Conservation (phyloP, 1,140 invertebrate genomes). For the Potamilus streckersoni region DNA sequence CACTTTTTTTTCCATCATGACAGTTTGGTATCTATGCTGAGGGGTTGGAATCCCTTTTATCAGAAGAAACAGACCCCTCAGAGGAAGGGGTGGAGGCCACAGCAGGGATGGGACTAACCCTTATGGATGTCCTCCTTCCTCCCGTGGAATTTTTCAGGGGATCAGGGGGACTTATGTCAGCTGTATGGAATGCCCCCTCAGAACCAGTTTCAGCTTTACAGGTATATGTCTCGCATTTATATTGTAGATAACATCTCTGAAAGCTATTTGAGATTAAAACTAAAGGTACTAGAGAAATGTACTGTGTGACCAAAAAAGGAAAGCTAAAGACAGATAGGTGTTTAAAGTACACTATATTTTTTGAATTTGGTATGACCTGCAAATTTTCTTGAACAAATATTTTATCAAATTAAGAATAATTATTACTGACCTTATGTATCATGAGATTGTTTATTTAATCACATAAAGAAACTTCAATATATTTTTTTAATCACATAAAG, state of each 20-base stretch:
- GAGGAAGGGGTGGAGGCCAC: slow-evolving; percentile 71
- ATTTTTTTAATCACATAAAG: too few species aligned
- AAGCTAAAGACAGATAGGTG: background rate
- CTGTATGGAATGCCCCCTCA: slow-evolving; percentile 79
- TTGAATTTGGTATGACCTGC: background rate
- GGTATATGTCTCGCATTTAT: slow-evolving; percentile 62
- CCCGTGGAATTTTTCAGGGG: slow-evolving; percentile 89
- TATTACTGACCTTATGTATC: too few species aligned
- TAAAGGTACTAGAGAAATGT: background rate
- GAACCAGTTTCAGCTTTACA: slow-evolving; percentile 86
- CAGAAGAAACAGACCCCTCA: slow-evolving; percentile 51
- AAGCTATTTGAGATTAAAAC: slow-evolving; percentile 70
- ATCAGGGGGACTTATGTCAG: slow-evolving; percentile 87
- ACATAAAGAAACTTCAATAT: too few species aligned
- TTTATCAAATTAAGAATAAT: too few species aligned
- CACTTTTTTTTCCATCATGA: slow-evolving; percentile 3
- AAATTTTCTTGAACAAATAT: too few species aligned
- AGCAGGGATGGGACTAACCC: slow-evolving; percentile 86
- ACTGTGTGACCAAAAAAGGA: background rate
- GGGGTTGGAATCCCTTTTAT: slow-evolving; percentile 76
- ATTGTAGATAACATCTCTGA: background rate
- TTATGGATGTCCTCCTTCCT: slow-evolving; percentile 82
- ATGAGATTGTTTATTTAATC: too few species aligned
- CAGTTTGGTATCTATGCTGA: slow-evolving; percentile 85
- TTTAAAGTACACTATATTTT: slow-evolving; percentile 1